A percentile compares a stretch with the other conserved stretches of the same genome.
Evolutionary conservation across 2,113 vertebrate genomes (phyloP).

Genomic region (Pipra filicauda): DNA sequence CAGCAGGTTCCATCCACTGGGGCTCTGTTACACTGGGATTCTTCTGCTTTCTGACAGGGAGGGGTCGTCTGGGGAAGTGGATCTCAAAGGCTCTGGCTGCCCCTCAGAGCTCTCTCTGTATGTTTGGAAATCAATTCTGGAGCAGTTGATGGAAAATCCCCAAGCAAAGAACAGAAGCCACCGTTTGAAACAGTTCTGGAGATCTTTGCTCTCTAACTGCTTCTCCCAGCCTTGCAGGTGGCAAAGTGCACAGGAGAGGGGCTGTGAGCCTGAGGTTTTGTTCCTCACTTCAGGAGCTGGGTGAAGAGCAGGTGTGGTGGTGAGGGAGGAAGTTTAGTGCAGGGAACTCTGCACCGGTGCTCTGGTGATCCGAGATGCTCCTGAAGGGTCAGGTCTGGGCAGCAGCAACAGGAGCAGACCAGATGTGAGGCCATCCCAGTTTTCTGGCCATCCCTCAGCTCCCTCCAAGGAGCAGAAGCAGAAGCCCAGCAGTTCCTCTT

Average conservation of each 20-base stretch:
- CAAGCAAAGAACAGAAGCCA: not conserved
- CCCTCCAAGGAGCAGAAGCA: not conserved
- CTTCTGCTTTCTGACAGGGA: constrained; percentile 4
- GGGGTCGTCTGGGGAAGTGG: constrained; percentile 4
- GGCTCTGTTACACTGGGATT: not conserved
- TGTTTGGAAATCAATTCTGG: constrained; percentile 66
- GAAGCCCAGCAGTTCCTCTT: not conserved
- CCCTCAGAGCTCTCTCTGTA: not conserved
- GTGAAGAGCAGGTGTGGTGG: not conserved
- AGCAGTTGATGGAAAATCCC: constrained; percentile 51
- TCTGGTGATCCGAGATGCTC: not conserved
- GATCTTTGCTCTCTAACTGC: not conserved
- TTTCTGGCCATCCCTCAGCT: not conserved
- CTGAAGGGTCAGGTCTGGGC: not conserved
- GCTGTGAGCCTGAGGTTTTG: not conserved
- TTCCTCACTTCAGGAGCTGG: not conserved
- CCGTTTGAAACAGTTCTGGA: constrained; percentile 10
- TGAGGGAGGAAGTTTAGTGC: too few relatives aligned
- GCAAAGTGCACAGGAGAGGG: not conserved
- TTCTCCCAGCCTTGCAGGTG: not conserved
- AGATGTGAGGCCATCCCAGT: not conserved
- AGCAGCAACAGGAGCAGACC: not conserved
- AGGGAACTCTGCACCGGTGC: not conserved
- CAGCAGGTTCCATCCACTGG: not conserved
- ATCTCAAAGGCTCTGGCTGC: not conserved